Percentiles rank a stretch among this genome's conserved stretches.
These are phyloP conservation scores for Hemichromis elongatus DNA, from an alignment of 2,113 vertebrate species.

Conservation along the genomic window DNA sequence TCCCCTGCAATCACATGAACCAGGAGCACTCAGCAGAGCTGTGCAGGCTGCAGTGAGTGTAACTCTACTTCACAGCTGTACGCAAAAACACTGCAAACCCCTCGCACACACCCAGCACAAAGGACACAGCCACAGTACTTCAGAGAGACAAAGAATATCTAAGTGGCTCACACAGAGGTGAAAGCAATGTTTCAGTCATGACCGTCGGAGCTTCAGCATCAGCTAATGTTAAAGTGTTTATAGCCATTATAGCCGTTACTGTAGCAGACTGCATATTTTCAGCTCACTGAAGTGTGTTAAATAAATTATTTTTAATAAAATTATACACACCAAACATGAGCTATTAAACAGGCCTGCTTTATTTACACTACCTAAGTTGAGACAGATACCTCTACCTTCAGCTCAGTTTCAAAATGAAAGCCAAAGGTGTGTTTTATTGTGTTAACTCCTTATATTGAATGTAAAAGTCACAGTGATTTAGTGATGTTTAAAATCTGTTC, in stretches of 20 bases:
- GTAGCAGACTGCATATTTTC: background rate
- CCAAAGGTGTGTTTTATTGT: background rate
- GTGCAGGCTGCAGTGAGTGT: background rate
- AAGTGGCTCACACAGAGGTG: background rate
- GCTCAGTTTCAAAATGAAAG: background rate
- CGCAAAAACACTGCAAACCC: background rate
- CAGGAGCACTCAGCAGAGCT: background rate
- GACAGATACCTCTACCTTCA: background rate
- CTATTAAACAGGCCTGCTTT: background rate
- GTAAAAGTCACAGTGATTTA: background rate
- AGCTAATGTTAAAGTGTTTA: background rate
- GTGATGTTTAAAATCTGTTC: background rate
- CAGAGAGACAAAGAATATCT: background rate
- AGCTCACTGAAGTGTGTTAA: background rate
- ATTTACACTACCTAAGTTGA: background rate
- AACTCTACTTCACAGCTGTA: background rate
- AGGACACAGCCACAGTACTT: background rate
- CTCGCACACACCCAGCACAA: background rate
- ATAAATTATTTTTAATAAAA: background rate
- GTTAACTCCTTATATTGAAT: background rate
- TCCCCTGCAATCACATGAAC: background rate
- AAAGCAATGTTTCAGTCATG: background rate
- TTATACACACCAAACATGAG: background rate
- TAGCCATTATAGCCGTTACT: background rate
- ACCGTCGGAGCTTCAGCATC: background rate